phyloP scores from a whole-genome alignment of 2,888 invertebrate species.

The Leucozona laternaria region DNA sequence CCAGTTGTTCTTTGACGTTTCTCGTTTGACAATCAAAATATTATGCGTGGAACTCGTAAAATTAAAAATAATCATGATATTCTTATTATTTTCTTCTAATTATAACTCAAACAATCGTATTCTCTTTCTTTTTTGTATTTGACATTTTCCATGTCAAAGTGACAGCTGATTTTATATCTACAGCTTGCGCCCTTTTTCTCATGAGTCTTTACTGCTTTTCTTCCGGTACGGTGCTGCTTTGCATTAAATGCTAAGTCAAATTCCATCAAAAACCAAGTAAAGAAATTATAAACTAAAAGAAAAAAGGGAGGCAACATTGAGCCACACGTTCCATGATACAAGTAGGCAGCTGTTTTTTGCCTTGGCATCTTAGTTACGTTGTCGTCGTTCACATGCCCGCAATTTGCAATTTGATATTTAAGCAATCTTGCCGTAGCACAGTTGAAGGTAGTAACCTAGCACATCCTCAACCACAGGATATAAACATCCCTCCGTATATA shows the following conservation, averaged over 20 bases:
- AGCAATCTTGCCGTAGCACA: slow-evolving; percentile 37
- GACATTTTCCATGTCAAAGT: background rate
- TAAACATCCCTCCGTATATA: slow-evolving; percentile 31
- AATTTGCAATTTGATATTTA: slow-evolving; percentile 73
- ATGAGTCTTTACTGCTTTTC: background rate
- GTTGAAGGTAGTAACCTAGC: background rate
- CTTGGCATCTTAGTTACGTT: slow-evolving; percentile 16
- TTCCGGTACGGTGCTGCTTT: background rate
- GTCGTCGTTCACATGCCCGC: slow-evolving; percentile 48
- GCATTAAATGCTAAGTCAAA: slow-evolving; percentile 46
- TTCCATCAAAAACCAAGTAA: slow-evolving; percentile 39
- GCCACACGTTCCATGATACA: slow-evolving; percentile 38
- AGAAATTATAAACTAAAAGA: background rate
- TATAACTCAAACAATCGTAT: too few relatives aligned
- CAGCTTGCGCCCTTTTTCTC: background rate
- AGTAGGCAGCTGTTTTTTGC: slow-evolving; percentile 58
- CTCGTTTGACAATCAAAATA: background rate
- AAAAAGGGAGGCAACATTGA: slow-evolving; percentile 15
- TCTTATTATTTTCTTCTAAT: too few relatives aligned
- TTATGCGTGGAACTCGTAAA: background rate
- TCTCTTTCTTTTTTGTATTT: background rate
- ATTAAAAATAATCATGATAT: too few relatives aligned
- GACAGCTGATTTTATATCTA: background rate
- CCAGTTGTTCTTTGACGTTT: background rate
- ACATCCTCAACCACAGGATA: slow-evolving; percentile 50